Percentiles rank a stretch among this genome's conserved stretches.
Evolutionary conservation across 1,140 invertebrate genomes (phyloP).

Genomic region (Phthorimaea operculella): DNA sequence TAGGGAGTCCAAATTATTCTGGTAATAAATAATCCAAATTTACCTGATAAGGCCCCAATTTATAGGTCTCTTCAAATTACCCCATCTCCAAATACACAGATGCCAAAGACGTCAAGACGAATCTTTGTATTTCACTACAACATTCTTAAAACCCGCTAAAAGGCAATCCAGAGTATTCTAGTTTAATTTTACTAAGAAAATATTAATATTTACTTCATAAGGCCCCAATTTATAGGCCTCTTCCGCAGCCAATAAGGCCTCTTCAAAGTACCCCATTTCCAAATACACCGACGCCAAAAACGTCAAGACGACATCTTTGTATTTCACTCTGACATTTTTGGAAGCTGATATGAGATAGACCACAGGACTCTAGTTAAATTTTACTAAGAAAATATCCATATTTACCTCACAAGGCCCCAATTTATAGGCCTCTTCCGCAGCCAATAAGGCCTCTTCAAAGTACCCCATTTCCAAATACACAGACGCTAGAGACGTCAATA

Average conservation of each 20-base stretch:
- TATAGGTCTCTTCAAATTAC: constrained; percentile 72
- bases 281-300: constrained; percentile 73
- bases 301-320: constrained; percentile 71
- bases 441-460: constrained; percentile 70
- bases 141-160: constrained; percentile 66
- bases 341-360: constrained; percentile 72
- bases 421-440: constrained; percentile 69
- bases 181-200: too few species aligned
- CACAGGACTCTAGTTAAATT: too few species aligned
- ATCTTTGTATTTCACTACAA: constrained; percentile 64
- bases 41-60: constrained; percentile 73
- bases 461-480: constrained; percentile 73
- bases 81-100: constrained; percentile 74
- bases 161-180: too few species aligned
- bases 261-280: constrained; percentile 73
- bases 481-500: constrained; percentile 72
- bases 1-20: constrained; percentile 74
- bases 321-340: constrained; percentile 53
- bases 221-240: constrained; percentile 71
- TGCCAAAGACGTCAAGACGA: constrained; percentile 72
- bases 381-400: background rate
- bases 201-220: constrained; percentile 70
- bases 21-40: too few species aligned
- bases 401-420: constrained; percentile 73
- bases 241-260: constrained; percentile 68